Conservation (phyloP, 23 tunicate species). For the Halocynthia roretzi region DNA sequence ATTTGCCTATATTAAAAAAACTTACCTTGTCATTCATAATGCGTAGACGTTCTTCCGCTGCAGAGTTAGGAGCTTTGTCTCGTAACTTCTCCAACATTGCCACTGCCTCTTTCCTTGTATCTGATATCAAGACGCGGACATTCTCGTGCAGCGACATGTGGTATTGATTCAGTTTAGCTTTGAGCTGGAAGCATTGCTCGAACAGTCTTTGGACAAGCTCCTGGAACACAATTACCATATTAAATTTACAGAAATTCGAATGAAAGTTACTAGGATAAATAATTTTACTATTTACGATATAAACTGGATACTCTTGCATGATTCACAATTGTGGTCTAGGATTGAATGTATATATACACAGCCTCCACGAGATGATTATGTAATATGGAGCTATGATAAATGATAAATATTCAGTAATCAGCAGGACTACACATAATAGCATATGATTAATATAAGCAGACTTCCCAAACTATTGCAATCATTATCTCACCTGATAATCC, state of each 20-base stretch:
- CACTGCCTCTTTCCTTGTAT: constrained; percentile 59
- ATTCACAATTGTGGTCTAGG: no score
- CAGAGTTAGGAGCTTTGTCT: constrained; percentile 46
- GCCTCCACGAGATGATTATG: no score
- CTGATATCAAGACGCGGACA: constrained; percentile 44
- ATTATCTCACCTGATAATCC: constrained; percentile 50
- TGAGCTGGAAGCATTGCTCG: constrained; percentile 74
- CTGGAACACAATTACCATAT: constrained; percentile 11
- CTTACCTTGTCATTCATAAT: constrained; percentile 55
- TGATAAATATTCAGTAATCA: no score
- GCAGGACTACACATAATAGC: no score
- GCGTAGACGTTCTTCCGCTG: constrained; percentile 65
- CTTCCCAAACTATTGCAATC: no score
- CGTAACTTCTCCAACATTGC: constrained; percentile 55
- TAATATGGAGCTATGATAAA: no score
- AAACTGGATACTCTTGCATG: no score
- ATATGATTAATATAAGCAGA: no score
- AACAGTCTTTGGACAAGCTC: constrained; percentile 74
- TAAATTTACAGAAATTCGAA: no score
- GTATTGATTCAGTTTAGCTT: constrained; percentile 59
- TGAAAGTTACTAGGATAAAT: no score
- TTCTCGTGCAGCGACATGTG: constrained; percentile 77
- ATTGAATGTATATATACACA: no score
- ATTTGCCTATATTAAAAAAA: neutral
- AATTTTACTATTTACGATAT: no score